Percentiles rank a stretch among this genome's conserved stretches.
Conservation (phyloP, 2,888 invertebrate genomes). For the Clostera curtula region DNA sequence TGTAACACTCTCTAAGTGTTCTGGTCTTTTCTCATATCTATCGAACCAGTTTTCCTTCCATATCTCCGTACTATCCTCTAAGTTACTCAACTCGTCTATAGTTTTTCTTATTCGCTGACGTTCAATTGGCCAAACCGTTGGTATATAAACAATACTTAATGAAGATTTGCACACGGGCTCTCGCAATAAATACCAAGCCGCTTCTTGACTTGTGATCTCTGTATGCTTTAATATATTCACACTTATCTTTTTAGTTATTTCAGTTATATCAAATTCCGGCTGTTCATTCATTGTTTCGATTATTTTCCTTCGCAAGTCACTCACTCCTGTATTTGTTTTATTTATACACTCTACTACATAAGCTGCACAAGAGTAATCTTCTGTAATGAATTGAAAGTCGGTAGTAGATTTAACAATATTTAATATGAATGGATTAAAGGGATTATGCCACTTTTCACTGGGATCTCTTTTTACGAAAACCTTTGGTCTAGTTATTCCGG, state of each 20-base stretch:
- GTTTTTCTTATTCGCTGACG: constrained; percentile 15
- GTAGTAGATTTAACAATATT: constrained; percentile 27
- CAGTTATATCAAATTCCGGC: constrained; percentile 22
- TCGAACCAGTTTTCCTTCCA: constrained; percentile 43
- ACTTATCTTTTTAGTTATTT: constrained; percentile 17
- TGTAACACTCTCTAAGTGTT: constrained; percentile 24
- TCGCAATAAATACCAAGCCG: constrained; percentile 24
- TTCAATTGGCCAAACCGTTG: constrained; percentile 3
- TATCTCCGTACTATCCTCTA: constrained; percentile 31
- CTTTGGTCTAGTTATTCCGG: constrained; percentile 20
- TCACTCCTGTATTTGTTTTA: constrained; percentile 35
- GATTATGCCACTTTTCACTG: constrained; percentile 31
- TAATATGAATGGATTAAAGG: constrained; percentile 37
- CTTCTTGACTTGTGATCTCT: constrained; percentile 37
- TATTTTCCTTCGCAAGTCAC: constrained; percentile 34
- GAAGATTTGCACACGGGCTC: constrained; percentile 20
- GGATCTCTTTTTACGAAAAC: constrained; percentile 22
- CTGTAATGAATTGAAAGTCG: constrained; percentile 39
- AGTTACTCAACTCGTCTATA: constrained; percentile 22
- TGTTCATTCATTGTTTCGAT: constrained; percentile 26
- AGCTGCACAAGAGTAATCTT: constrained; percentile 44
- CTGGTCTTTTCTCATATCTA: constrained; percentile 38
- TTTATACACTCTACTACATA: constrained; percentile 46
- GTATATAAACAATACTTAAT: constrained; percentile 10
- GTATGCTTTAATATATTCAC: constrained; percentile 12